A percentile compares a stretch with the other conserved stretches of the same genome.
Evolutionary conservation across 2,888 invertebrate genomes (phyloP).

Genomic region (Rhodophaea formosa): DNA sequence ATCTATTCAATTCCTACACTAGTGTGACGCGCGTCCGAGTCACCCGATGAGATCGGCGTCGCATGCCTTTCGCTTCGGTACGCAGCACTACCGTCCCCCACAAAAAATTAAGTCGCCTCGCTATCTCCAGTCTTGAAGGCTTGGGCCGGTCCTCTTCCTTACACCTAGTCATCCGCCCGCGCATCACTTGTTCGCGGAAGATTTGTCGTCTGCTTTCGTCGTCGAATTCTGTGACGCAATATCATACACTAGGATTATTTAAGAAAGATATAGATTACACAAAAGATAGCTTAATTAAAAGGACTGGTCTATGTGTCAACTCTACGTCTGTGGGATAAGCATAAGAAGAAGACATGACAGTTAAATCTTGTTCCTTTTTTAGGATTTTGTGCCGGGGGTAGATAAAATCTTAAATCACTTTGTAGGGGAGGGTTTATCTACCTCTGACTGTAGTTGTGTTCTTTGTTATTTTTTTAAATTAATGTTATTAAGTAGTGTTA

Average conservation of each 20-base stretch:
- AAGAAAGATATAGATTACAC: too few relatives aligned
- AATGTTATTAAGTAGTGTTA: too few relatives aligned
- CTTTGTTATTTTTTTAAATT: too few relatives aligned
- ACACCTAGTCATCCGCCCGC: neutral
- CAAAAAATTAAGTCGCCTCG: slow-evolving; percentile 46
- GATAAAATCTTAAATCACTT: too few relatives aligned
- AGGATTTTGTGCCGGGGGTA: too few relatives aligned
- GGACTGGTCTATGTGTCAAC: too few relatives aligned
- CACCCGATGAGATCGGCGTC: slow-evolving; percentile 24
- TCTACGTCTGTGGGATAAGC: too few relatives aligned
- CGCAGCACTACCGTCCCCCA: slow-evolving; percentile 46
- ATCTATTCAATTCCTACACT: slow-evolving; percentile 78
- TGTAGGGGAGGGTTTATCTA: too few relatives aligned
- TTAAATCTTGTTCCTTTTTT: too few relatives aligned
- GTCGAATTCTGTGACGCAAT: neutral
- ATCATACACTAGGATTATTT: neutral
- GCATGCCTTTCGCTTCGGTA: slow-evolving; percentile 37
- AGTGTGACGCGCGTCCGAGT: slow-evolving; percentile 52
- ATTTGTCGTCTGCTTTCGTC: slow-evolving; percentile 21
- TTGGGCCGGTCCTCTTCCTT: neutral
- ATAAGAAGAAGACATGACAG: too few relatives aligned
- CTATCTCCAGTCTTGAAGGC: slow-evolving; percentile 27
- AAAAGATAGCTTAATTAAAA: too few relatives aligned
- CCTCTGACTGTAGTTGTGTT: too few relatives aligned
- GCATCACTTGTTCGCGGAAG: slow-evolving; percentile 22